Evolutionary conservation across 2,888 invertebrate species (phyloP).

Genomic region (Agonum fuliginosum): DNA sequence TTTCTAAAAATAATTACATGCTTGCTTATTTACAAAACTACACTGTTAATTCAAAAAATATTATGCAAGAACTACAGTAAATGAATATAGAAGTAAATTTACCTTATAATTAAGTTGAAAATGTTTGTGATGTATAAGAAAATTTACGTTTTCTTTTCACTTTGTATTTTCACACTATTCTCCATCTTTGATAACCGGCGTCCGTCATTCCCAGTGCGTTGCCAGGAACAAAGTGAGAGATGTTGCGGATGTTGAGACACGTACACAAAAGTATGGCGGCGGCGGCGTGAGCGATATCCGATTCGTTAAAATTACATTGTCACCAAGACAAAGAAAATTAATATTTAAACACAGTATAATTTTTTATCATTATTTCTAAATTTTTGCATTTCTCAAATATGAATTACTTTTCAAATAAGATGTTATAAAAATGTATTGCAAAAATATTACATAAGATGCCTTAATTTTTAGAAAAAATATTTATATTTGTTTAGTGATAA

Average conservation of each 20-base stretch:
- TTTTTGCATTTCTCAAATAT: background rate
- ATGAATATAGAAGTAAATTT: slow-evolving; percentile 30
- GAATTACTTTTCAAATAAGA: background rate
- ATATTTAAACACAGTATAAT: background rate
- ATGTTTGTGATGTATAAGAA: slow-evolving; percentile 44
- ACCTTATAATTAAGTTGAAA: slow-evolving; percentile 33
- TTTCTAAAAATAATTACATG: slow-evolving; percentile 41
- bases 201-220: background rate
- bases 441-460: background rate
- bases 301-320: slow-evolving; percentile 21
- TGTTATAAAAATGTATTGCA: too few relatives aligned
- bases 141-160: slow-evolving; percentile 50
- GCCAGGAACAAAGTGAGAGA: slow-evolving; percentile 32
- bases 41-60: slow-evolving; percentile 1
- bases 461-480: slow-evolving; percentile 1
- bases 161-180: background rate
- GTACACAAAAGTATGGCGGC: slow-evolving; percentile 22
- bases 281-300: slow-evolving; percentile 11
- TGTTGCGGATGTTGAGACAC: slow-evolving; percentile 41
- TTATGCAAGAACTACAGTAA: background rate
- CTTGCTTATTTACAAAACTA: slow-evolving; percentile 9
- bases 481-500: slow-evolving; percentile 21
- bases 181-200: slow-evolving; percentile 39
- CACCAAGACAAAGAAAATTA: slow-evolving; percentile 2
- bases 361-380: slow-evolving; percentile 3